A percentile compares a stretch with the other conserved stretches of the same genome.
phyloP scores from a whole-genome alignment of 1,140 invertebrate species.

The Brachionus sp. region DNA sequence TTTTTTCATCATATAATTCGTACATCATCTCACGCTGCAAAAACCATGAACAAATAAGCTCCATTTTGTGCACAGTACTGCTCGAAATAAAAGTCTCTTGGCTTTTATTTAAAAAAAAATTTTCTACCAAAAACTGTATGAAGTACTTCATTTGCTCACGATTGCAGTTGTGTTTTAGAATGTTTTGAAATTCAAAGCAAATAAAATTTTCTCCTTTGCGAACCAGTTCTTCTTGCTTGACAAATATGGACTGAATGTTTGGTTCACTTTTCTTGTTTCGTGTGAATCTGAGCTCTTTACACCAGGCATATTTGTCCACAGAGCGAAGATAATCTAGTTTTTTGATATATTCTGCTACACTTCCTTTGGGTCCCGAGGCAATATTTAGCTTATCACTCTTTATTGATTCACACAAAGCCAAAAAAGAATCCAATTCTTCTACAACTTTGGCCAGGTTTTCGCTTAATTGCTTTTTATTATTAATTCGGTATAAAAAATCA shows the following conservation, averaged over 20 bases:
- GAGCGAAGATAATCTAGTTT: neutral
- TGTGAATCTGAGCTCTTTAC: neutral
- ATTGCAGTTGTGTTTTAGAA: slow-evolving; percentile 8
- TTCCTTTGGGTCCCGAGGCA: neutral
- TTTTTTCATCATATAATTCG: slow-evolving; percentile 21
- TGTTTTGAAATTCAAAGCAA: slow-evolving; percentile 16
- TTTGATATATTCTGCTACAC: neutral
- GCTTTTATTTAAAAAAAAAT: neutral
- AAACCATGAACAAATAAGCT: slow-evolving; percentile 31
- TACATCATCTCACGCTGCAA: slow-evolving; percentile 7
- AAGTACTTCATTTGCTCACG: slow-evolving; percentile 14
- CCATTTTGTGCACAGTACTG: neutral
- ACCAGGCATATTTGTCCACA: slow-evolving; percentile 24
- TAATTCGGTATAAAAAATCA: neutral
- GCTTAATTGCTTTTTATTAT: neutral
- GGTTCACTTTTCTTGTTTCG: neutral
- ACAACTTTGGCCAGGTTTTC: neutral
- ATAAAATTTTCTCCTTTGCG: slow-evolving; percentile 8
- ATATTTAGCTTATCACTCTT: neutral
- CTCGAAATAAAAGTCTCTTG: neutral
- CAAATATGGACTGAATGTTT: neutral
- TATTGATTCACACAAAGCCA: neutral
- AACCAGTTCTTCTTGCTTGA: neutral
- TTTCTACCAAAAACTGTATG: neutral
- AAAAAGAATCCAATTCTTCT: neutral